A percentile compares a stretch with the other conserved stretches of the same genome.
phyloP scores from a whole-genome alignment of 2,797 vertebrate genomes.

The Phaenicophaeus curvirostris region DNA sequence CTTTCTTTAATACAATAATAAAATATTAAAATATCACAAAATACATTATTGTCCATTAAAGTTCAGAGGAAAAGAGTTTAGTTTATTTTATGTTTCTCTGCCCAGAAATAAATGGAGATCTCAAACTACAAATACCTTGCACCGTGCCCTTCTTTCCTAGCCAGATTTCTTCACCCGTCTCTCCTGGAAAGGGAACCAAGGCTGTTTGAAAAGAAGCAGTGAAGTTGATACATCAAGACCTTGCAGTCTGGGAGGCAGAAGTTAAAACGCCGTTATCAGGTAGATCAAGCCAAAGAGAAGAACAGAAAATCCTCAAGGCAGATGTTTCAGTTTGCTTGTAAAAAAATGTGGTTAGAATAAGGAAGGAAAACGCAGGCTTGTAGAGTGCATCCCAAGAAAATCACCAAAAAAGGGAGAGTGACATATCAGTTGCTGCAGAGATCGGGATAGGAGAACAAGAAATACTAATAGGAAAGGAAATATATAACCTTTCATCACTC shows the following conservation, averaged over 20 bases:
- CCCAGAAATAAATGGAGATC: not conserved
- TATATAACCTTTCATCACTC: not conserved
- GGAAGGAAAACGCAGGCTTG: not conserved
- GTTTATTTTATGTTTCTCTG: not conserved
- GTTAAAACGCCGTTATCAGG: not conserved
- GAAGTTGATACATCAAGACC: not conserved
- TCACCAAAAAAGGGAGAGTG: not conserved
- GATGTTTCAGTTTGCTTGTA: not conserved
- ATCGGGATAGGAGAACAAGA: not conserved
- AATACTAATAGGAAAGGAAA: not conserved
- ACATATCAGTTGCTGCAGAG: not conserved
- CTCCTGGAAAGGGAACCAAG: not conserved
- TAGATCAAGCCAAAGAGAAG: not conserved
- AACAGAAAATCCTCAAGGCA: not conserved
- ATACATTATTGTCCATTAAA: constrained; percentile 31
- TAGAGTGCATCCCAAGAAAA: not conserved
- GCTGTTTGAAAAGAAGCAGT: not conserved
- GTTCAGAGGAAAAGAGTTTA: not conserved
- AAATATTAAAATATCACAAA: constrained; percentile 24
- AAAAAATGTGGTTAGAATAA: not conserved
- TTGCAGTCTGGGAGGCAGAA: not conserved
- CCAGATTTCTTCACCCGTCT: not conserved
- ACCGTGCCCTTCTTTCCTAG: not conserved
- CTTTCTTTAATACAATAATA: constrained; percentile 11
- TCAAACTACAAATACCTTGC: not conserved